These are phyloP conservation scores for Bombyx mandarina DNA, from an alignment of 1,140 invertebrate species.

Conservation along the genomic window DNA sequence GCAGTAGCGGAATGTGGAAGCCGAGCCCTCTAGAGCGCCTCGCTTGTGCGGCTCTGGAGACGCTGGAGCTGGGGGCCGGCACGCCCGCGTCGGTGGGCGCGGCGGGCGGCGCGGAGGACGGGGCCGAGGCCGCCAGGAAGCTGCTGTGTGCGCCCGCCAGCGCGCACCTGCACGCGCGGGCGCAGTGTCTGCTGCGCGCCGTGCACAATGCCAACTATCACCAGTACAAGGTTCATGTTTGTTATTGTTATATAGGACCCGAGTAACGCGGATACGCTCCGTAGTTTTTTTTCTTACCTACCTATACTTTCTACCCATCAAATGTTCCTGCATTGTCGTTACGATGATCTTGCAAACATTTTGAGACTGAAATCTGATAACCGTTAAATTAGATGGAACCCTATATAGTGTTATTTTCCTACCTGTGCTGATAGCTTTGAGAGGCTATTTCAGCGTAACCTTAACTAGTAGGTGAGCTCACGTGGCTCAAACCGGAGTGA, in stretches of 20 bases:
- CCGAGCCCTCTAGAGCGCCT: conserved; percentile 58
- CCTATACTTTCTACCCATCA: conserved; percentile 78
- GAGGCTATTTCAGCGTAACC: too few species aligned
- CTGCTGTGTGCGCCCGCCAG: conserved; percentile 89
- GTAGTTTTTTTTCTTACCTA: too few species aligned
- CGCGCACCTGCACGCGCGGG: conserved; percentile 82
- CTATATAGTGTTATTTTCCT: too few species aligned
- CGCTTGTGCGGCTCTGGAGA: conserved; percentile 59
- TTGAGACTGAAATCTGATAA: conserved; percentile 77
- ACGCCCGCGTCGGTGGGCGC: conserved; percentile 21
- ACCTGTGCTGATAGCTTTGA: too few species aligned
- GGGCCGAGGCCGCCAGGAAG: conserved; percentile 73
- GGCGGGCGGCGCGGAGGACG: conserved; percentile 19
- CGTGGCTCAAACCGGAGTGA: too few species aligned
- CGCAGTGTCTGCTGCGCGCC: conserved; percentile 85
- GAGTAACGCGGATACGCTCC: too few species aligned
- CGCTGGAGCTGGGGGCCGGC: conserved; percentile 51
- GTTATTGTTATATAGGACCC: too few species aligned
- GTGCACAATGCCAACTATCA: conserved; percentile 88
- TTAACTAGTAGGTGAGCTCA: too few species aligned
- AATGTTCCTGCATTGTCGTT: conserved; percentile 76
- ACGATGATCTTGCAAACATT: conserved; percentile 83
- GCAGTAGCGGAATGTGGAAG: conserved; percentile 38
- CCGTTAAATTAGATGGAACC: too few species aligned
- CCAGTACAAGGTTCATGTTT: conserved; percentile 79